These are phyloP conservation scores for Catocala nupta DNA, from an alignment of 2,888 invertebrate species.

Conservation along the genomic window DNA sequence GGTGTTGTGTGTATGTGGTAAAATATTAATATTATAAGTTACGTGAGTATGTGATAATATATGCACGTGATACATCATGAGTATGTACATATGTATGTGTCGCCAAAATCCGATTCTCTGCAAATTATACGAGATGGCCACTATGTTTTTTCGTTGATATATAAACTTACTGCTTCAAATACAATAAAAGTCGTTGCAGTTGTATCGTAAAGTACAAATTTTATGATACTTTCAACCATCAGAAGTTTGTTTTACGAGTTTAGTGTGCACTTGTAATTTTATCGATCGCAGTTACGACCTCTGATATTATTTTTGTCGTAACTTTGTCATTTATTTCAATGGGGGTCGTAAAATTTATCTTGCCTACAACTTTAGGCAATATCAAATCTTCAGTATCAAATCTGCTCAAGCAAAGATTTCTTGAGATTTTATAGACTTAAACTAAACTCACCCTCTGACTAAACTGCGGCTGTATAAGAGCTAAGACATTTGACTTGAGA, in stretches of 20 bases:
- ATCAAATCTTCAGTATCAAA: no score
- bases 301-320: constrained; percentile 33
- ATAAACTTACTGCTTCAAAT: constrained; percentile 15
- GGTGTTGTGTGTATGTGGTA: no score
- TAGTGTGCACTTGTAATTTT: constrained; percentile 45
- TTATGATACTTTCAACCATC: constrained; percentile 49
- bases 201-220: constrained; percentile 54
- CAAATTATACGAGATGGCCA: neutral
- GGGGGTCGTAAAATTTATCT: constrained; percentile 21
- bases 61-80: no score
- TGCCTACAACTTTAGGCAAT: neutral
- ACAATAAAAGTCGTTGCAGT: constrained; percentile 53
- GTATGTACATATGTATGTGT: no score
- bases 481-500: no score
- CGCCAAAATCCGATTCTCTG: no score
- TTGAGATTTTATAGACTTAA: no score
- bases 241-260: constrained; percentile 44
- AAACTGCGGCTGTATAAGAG: no score
- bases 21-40: no score
- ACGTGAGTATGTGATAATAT: no score
- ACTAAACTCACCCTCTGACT: no score
- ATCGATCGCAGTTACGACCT: constrained; percentile 34
- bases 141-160: neutral
- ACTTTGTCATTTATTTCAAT: constrained; percentile 25
- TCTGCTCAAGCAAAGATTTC: no score